phyloP scores from a whole-genome alignment of 2,113 vertebrate genomes.

The Ahaetulla prasina region DNA sequence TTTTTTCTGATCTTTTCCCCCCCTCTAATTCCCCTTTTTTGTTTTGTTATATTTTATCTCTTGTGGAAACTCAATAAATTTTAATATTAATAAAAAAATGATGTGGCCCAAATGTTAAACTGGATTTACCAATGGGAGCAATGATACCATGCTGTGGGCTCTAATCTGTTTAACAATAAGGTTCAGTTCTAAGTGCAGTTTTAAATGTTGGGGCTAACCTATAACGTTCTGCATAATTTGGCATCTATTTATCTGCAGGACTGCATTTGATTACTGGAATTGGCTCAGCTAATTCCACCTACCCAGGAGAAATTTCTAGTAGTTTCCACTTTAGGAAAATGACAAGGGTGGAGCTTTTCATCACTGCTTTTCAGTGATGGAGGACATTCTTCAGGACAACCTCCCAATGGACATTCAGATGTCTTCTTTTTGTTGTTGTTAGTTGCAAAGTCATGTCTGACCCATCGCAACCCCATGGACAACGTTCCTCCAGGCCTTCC shows the following conservation, averaged over 20 bases:
- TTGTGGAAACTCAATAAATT: no score
- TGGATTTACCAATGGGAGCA: not conserved
- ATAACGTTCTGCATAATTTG: not conserved
- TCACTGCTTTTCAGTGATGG: not conserved
- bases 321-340: not conserved
- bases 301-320: not conserved
- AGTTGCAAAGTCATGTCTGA: no score
- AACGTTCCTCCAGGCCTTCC: no score
- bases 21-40: not conserved
- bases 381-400: not conserved
- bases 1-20: not conserved
- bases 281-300: not conserved
- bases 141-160: not conserved
- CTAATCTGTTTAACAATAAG: not conserved
- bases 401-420: not conserved
- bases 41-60: not conserved
- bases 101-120: not conserved
- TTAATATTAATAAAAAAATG: not conserved
- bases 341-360: not conserved
- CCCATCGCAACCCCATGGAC: no score
- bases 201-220: not conserved
- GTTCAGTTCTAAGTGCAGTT: not conserved
- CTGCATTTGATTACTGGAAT: not conserved
- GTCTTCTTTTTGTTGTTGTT: no score
- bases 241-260: not conserved